Evolutionary conservation across 2,888 invertebrate genomes (phyloP).

Genomic region (Acheta domesticus): DNA sequence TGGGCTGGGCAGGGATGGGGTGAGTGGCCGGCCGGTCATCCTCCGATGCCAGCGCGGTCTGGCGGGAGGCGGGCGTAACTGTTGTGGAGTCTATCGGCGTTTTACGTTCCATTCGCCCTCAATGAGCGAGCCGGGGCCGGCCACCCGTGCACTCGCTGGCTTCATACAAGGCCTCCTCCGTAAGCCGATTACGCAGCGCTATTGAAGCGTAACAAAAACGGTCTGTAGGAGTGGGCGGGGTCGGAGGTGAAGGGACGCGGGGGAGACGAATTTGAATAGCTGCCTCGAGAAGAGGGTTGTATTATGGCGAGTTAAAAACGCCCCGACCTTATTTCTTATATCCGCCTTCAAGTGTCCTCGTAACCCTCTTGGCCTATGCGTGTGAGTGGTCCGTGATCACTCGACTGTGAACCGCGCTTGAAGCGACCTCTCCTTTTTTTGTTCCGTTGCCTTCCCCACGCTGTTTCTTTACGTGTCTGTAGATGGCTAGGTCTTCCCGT

Average conservation of each 20-base stretch:
- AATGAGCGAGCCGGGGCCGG: background rate
- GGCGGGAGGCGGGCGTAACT: background rate
- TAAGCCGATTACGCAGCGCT: background rate
- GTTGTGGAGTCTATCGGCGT: background rate
- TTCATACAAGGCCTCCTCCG: background rate
- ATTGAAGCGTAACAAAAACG: conserved; percentile 9
- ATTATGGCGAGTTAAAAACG: conserved; percentile 9
- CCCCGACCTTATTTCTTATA: background rate
- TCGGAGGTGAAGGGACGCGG: background rate
- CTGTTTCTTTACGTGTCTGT: no score
- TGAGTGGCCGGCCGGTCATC: background rate
- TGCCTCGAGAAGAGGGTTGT: background rate
- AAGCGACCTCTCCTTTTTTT: no score
- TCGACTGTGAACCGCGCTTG: no score
- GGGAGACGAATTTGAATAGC: background rate
- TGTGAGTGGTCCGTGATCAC: no score
- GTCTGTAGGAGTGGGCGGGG: background rate
- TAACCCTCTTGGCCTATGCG: no score
- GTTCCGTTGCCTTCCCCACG: no score
- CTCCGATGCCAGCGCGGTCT: background rate
- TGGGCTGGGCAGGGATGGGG: no score
- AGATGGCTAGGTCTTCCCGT: no score
- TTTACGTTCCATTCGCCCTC: conserved; percentile 5
- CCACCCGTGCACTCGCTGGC: no score
- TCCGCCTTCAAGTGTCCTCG: background rate